Evolutionary conservation across 2,888 invertebrate genomes (phyloP).

Genomic region (Diarsia brunnea): DNA sequence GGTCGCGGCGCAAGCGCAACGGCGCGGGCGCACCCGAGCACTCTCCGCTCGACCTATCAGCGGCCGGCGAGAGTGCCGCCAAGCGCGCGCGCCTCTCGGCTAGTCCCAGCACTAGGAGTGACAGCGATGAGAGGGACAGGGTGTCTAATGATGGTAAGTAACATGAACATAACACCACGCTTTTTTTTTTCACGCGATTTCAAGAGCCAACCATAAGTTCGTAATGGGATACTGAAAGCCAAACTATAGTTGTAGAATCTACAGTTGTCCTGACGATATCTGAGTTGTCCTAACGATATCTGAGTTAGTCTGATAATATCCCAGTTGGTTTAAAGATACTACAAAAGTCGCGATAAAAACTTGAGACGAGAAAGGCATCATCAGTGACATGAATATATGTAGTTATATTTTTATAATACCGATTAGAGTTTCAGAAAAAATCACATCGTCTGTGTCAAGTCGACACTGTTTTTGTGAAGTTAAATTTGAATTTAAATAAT

Average conservation of each 20-base stretch:
- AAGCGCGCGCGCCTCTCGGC: conserved; percentile 86
- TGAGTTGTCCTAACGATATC: neutral
- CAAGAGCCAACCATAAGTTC: neutral
- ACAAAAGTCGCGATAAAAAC: neutral
- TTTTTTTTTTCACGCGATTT: too few species aligned
- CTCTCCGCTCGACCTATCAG: conserved; percentile 86
- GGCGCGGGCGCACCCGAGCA: conserved; percentile 79
- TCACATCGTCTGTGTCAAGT: neutral
- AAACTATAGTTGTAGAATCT: neutral
- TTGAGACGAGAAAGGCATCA: neutral
- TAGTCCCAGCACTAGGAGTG: conserved; percentile 86
- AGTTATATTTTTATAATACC: neutral
- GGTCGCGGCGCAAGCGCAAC: conserved; percentile 83
- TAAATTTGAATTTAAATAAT: too few species aligned
- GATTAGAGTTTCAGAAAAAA: neutral
- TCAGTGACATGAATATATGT: neutral
- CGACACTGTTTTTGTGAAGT: neutral
- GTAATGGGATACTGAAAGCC: neutral
- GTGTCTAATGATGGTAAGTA: conserved; percentile 82
- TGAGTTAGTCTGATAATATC: neutral
- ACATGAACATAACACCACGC: neutral
- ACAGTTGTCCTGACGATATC: neutral
- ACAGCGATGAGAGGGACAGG: conserved; percentile 87
- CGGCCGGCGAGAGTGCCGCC: conserved; percentile 86
- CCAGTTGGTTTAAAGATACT: neutral